These are phyloP conservation scores for Meiosimyza decipiens DNA, from an alignment of 2,888 invertebrate species.

Conservation along the genomic window DNA sequence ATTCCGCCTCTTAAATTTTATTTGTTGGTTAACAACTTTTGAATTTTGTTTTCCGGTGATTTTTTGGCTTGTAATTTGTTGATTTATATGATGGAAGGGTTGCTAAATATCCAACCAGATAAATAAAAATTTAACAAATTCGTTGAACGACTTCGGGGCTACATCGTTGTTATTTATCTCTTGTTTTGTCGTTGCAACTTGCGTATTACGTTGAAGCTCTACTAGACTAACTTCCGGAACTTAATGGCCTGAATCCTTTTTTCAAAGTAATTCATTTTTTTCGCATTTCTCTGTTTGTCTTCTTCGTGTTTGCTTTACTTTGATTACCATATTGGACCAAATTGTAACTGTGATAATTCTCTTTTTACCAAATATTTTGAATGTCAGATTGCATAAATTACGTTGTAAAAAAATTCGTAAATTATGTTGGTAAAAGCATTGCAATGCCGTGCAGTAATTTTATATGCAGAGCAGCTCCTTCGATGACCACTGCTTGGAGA, in stretches of 20 bases:
- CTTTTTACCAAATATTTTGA: not conserved
- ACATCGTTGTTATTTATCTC: not conserved
- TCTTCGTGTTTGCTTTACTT: conserved; percentile 24
- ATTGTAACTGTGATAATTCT: not conserved
- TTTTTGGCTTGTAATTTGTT: conserved; percentile 52
- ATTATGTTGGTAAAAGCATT: not conserved
- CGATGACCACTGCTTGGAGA: too few relatives aligned
- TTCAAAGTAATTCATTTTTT: conserved; percentile 35
- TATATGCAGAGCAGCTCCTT: too few relatives aligned
- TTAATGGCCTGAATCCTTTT: conserved; percentile 67
- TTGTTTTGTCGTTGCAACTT: conserved; percentile 15
- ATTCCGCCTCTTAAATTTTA: not conserved
- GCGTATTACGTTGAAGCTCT: conserved; percentile 46
- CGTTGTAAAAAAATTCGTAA: conserved; percentile 20
- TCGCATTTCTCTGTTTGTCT: not conserved
- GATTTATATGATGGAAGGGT: conserved; percentile 64
- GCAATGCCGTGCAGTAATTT: too few relatives aligned
- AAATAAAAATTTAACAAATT: conserved; percentile 33
- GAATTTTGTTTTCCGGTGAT: conserved; percentile 28
- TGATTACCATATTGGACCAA: conserved; percentile 24
- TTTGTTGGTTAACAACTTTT: conserved; percentile 27
- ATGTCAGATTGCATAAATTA: conserved; percentile 23
- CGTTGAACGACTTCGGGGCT: conserved; percentile 33
- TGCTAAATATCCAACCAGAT: conserved; percentile 51
- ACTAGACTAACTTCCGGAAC: conserved; percentile 61